These are phyloP conservation scores for Pectinophora gossypiella DNA, from an alignment of 1,140 invertebrate species.

Conservation along the genomic window DNA sequence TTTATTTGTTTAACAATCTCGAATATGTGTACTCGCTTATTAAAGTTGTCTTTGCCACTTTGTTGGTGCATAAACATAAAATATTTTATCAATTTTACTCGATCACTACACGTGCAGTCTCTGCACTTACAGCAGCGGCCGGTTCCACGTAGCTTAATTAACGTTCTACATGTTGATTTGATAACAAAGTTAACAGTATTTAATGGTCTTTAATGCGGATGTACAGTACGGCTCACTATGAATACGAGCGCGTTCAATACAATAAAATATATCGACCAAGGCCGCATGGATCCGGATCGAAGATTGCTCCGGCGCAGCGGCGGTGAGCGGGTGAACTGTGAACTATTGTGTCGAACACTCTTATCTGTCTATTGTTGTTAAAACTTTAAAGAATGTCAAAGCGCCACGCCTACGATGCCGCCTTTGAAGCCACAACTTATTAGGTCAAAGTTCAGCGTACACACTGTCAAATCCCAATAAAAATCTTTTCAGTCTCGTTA, in stretches of 20 bases:
- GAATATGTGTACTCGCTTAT: no score
- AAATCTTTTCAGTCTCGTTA: not conserved
- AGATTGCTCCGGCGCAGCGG: constrained; percentile 32
- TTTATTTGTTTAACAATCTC: no score
- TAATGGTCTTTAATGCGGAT: not conserved
- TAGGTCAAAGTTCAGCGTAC: constrained; percentile 28
- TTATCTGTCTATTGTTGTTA: constrained; percentile 57
- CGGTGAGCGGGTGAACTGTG: constrained; percentile 59
- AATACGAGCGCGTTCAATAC: constrained; percentile 33
- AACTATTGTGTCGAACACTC: constrained; percentile 55
- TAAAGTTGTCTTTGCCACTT: no score
- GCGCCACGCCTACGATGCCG: constrained; percentile 36
- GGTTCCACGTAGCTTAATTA: no score
- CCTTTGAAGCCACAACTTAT: constrained; percentile 23
- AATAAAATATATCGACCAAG: constrained; percentile 62
- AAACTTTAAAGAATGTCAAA: constrained; percentile 62
- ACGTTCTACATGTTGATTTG: no score
- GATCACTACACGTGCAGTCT: no score
- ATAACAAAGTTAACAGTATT: no score
- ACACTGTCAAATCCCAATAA: not conserved
- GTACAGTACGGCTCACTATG: constrained; percentile 16
- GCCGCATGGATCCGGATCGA: constrained; percentile 51
- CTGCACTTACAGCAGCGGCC: no score
- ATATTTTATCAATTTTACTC: no score
- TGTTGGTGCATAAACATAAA: no score